Percentiles rank a stretch among this genome's conserved stretches.
These are phyloP conservation scores for Chionis minor DNA, from an alignment of 2,113 vertebrate species.

Conservation along the genomic window DNA sequence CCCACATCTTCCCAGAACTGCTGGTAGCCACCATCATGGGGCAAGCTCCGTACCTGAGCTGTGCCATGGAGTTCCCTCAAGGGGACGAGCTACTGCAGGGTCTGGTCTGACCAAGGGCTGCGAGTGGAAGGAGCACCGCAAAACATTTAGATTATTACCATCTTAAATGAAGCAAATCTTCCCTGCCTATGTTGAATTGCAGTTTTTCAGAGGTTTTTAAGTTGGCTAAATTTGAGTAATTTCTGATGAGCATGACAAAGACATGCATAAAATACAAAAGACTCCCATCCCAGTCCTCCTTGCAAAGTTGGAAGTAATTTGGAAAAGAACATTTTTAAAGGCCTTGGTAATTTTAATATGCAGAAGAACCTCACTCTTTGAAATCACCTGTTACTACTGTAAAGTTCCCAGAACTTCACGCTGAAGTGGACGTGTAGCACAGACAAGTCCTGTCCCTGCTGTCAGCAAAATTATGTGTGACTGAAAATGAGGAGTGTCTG, in stretches of 20 bases:
- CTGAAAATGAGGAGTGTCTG: neutral
- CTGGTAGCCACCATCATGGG: neutral
- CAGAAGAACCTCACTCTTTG: neutral
- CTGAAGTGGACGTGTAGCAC: neutral
- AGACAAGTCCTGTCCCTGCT: neutral
- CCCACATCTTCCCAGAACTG: neutral
- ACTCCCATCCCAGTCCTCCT: neutral
- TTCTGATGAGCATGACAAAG: neutral
- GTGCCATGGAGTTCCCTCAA: rapidly evolving
- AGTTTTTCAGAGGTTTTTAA: neutral
- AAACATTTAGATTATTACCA: neutral
- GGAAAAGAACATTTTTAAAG: neutral
- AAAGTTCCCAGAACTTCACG: neutral
- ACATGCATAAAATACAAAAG: neutral
- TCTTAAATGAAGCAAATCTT: neutral
- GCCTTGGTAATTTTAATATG: neutral
- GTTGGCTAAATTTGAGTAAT: neutral
- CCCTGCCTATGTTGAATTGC: neutral
- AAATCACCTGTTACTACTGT: neutral
- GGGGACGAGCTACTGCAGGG: rapidly evolving
- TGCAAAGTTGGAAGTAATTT: neutral
- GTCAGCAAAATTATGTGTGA: neutral
- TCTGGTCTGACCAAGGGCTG: neutral
- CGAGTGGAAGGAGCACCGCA: neutral
- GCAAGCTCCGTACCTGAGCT: neutral